Base-by-base conservation (phyloP, 2,888 invertebrate genomes). In the Antheraea assamensis region DNA sequence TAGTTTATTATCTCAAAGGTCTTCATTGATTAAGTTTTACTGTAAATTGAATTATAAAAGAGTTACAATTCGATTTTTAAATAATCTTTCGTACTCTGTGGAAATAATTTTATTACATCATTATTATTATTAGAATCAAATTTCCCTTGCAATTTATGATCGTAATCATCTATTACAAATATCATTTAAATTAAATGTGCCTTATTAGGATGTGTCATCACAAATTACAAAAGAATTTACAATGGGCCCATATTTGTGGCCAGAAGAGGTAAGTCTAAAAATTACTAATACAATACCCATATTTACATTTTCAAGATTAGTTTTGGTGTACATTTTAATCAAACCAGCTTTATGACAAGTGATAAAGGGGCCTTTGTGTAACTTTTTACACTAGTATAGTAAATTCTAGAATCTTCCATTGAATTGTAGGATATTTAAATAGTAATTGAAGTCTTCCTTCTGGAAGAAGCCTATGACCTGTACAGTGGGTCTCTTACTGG, bases 301-400 rank as follows among this genome's bases (percentile, higher is more conserved):
- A 13, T 10, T 21, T 52, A 61, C 13, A 27, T 30, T 64, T 30
- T 64, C 3, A 64, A 13, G 15, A 61, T 27, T 61, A 55, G 70
- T 70, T 61, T 72, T 74, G 64, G 49, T 75, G 31, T 35, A 68
- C 0, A 68, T n/a, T 21, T 35, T 21, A 74, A 52, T 71, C 10
- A 68, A 73, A n/a, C 31, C 58, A 61, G 47, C 64, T 30, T 72
- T 73, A 10, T 68, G 70, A 81, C 85, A 87, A 87, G 92, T 92
- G 92, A 92, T 92, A 91, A 84, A 84, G 92, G 92, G 92, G 92
- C 92, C 92, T 93, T 93, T 85, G 81, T 83, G 78, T 86, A 88
- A 80, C 83, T 82, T 78, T 82, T 78, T 85, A 83, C 83, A 85
- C 78, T 78, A 81, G 76, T 78, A 82, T 83, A 81, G 79, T 82